These are phyloP conservation scores for Ladona fulva DNA, from an alignment of 1,140 invertebrate species.

Conservation along the genomic window DNA sequence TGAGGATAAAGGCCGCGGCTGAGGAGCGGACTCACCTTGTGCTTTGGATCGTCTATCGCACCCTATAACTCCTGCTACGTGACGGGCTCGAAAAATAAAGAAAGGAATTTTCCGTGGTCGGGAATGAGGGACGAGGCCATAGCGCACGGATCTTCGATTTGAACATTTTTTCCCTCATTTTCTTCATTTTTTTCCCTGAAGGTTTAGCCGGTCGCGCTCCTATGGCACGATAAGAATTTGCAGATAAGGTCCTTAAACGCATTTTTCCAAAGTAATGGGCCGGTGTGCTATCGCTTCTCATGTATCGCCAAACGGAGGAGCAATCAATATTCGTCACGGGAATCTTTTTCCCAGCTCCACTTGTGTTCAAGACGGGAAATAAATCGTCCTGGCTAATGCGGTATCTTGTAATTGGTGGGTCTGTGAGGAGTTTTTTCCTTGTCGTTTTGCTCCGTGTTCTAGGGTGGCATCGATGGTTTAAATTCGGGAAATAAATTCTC, in stretches of 20 bases:
- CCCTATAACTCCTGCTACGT: neutral
- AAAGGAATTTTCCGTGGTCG: neutral
- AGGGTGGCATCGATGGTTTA: too few species aligned
- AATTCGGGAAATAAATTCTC: too few species aligned
- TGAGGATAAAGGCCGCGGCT: neutral
- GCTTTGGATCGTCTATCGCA: constrained; percentile 2
- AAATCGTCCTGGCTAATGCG: too few species aligned
- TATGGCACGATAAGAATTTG: neutral
- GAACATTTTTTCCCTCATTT: neutral
- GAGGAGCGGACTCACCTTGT: neutral
- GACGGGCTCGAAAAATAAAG: neutral
- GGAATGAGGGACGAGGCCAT: neutral
- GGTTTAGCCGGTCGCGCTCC: too few species aligned
- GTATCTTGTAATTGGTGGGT: too few species aligned
- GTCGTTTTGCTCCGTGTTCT: too few species aligned
- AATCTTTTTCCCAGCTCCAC: too few species aligned
- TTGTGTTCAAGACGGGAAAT: too few species aligned
- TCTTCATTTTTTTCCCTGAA: neutral
- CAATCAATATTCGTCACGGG: neutral
- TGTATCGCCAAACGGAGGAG: neutral
- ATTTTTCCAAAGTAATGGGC: neutral
- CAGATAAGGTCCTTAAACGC: neutral
- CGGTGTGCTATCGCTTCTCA: neutral
- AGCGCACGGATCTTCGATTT: neutral
- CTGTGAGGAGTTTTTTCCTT: too few species aligned